Evolutionary conservation across 2,888 invertebrate genomes (phyloP).

Genomic region (Mimas tiliae): DNA sequence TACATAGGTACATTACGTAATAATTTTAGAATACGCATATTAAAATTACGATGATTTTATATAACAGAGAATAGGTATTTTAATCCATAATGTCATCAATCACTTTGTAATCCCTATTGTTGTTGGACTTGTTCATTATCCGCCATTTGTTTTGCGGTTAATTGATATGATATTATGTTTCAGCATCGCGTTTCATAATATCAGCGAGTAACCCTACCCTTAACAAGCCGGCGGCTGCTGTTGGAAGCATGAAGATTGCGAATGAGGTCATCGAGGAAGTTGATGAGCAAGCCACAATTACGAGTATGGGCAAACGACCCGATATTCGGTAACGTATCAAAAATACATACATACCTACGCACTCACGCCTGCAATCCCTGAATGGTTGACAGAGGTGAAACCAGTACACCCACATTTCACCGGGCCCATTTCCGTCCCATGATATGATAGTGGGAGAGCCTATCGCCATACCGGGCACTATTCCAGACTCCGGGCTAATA

Average conservation of each 20-base stretch:
- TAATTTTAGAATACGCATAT: no score
- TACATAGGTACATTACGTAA: no score
- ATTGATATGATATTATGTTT: conserved; percentile 33
- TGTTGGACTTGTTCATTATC: background rate
- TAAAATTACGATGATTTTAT: no score
- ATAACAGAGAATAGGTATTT: no score
- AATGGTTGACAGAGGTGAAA: no score
- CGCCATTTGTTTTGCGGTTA: background rate
- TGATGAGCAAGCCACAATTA: conserved; percentile 93
- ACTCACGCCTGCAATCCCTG: no score
- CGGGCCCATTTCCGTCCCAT: no score
- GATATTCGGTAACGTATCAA: conserved; percentile 65
- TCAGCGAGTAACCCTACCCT: conserved; percentile 74
- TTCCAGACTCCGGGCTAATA: no score
- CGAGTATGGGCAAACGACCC: conserved; percentile 86
- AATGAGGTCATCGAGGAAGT: conserved; percentile 91
- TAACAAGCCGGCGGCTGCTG: conserved; percentile 66
- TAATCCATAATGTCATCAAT: background rate
- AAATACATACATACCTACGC: no score
- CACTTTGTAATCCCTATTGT: background rate
- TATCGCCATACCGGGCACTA: no score
- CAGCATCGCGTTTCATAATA: conserved; percentile 70
- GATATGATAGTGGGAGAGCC: no score
- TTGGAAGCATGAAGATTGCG: conserved; percentile 87
- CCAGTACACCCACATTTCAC: no score